phyloP scores from a whole-genome alignment of 2,888 invertebrate species.

The Uloborus plumipes region DNA sequence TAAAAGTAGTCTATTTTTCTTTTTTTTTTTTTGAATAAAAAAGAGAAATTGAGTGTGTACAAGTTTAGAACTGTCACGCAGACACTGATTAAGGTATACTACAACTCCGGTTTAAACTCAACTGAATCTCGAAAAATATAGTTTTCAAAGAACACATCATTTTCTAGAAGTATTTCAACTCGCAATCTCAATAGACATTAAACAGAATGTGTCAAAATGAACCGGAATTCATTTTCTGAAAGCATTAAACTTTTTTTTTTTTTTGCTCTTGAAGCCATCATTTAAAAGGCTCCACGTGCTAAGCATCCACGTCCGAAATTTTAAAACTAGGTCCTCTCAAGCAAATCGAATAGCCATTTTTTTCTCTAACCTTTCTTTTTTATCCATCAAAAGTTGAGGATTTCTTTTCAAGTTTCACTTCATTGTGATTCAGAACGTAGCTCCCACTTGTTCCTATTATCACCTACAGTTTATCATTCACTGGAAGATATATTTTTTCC shows the following conservation, averaged over 20 bases:
- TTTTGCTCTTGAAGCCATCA: constrained; percentile 35
- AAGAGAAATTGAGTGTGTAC: too few species aligned
- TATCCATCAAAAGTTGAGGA: constrained; percentile 38
- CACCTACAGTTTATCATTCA: constrained; percentile 57
- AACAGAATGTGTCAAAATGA: too few species aligned
- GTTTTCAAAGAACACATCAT: too few species aligned
- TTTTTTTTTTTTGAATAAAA: too few species aligned
- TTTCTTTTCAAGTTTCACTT: constrained; percentile 49
- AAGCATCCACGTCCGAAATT: constrained; percentile 33
- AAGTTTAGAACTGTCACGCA: too few species aligned
- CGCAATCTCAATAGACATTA: too few species aligned
- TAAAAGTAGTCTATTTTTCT: too few species aligned
- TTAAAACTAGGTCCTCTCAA: constrained; percentile 29
- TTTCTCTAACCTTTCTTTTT: constrained; percentile 13
- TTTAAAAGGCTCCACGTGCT: constrained; percentile 41
- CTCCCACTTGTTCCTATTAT: constrained; percentile 54
- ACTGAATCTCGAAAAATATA: too few species aligned
- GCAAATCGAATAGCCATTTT: constrained; percentile 35
- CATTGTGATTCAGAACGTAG: constrained; percentile 49
- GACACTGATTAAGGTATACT: too few species aligned
- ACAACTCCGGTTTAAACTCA: too few species aligned
- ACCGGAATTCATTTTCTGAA: too few species aligned
- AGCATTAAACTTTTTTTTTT: constrained; percentile 5
- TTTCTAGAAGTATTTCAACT: too few species aligned
- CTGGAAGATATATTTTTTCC: constrained; percentile 6